These are phyloP conservation scores for Timema podura DNA, from an alignment of 2,888 invertebrate genomes.

Conservation along the genomic window DNA sequence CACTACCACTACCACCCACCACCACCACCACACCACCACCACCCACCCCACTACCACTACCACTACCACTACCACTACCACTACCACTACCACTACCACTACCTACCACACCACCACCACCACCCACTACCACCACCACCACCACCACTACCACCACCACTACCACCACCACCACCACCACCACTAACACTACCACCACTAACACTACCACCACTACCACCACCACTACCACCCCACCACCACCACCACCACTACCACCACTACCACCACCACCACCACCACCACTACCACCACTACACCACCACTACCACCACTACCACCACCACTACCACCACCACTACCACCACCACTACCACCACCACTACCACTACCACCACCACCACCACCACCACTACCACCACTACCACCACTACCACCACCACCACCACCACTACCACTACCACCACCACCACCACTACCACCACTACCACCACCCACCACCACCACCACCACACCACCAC, in stretches of 20 bases:
- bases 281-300: no score
- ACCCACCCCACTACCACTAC: not conserved
- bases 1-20: not conserved
- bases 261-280: slow-evolving; percentile 1
- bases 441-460: not conserved
- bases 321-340: not conserved
- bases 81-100: slow-evolving; percentile 1
- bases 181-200: no score
- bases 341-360: slow-evolving; percentile 4
- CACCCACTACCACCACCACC: no score
- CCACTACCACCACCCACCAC: no score
- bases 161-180: not conserved
- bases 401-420: slow-evolving; percentile 3
- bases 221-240: no score
- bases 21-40: not conserved
- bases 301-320: no score
- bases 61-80: not conserved
- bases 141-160: slow-evolving; percentile 3
- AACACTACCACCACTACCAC: no score
- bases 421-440: slow-evolving; percentile 1
- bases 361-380: not conserved
- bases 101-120: not conserved
- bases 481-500: no score
- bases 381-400: slow-evolving; percentile 3
- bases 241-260: not conserved